These are phyloP conservation scores for Salpingus planirostris DNA, from an alignment of 2,888 invertebrate species.

Conservation along the genomic window DNA sequence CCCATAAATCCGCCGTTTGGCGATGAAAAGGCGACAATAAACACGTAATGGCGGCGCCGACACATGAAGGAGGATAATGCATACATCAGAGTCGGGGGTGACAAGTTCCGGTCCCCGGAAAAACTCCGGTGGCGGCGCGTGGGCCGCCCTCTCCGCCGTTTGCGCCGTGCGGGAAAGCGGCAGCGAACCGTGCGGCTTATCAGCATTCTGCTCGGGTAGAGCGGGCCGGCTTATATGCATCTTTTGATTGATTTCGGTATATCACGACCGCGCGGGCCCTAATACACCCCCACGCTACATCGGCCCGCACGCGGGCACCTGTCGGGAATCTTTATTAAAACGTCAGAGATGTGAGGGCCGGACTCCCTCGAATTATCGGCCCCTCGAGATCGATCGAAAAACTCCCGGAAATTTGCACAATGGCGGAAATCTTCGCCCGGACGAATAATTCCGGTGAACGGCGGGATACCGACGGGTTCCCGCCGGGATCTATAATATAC, in stretches of 20 bases:
- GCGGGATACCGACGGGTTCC: no score
- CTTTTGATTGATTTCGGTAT: conserved; percentile 24
- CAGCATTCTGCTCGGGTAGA: conserved; percentile 14
- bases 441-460: no score
- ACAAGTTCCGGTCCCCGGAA: conserved; percentile 6
- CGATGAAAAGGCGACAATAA: conserved; percentile 4
- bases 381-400: no score
- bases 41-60: conserved; percentile 3
- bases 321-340: conserved; percentile 22
- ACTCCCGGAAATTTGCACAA: no score
- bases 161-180: background rate
- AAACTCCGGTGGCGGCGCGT: conserved; percentile 1
- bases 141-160: background rate
- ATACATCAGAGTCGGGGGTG: conserved; percentile 1
- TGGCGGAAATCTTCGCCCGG: no score
- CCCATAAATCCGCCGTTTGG: no score
- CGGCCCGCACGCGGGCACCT: conserved; percentile 8
- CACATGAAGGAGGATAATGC: conserved; percentile 4
- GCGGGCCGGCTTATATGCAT: conserved; percentile 20
- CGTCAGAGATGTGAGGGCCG: conserved; percentile 5
- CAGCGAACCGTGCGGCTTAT: conserved; percentile 5
- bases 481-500: no score
- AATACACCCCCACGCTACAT: conserved; percentile 9
- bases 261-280: conserved; percentile 8
- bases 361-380: no score